Percentiles rank a stretch among this genome's conserved stretches.
Conservation (phyloP, 2,113 vertebrate species). For the Pseudonaja textilis region DNA sequence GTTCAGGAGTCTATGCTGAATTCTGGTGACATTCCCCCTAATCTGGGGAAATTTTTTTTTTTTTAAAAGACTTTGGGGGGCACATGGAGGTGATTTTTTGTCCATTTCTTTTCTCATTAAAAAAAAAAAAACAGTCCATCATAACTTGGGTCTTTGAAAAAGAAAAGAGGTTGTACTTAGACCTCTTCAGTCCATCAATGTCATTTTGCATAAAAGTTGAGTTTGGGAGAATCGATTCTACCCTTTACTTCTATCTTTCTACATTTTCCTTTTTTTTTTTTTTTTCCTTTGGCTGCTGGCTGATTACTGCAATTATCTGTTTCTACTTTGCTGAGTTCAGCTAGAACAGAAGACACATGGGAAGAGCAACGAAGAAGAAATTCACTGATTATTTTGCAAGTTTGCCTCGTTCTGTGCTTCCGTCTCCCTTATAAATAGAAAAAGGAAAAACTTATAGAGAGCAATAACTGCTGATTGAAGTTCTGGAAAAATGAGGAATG, state of each 20-base stretch:
- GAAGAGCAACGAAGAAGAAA: not conserved
- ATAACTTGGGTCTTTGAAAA: not conserved
- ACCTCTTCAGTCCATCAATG: not conserved
- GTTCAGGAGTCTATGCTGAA: not conserved
- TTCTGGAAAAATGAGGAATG: not conserved
- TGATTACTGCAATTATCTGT: not conserved
- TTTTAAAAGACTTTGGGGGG: not conserved
- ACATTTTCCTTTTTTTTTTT: not conserved
- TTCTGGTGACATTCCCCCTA: not conserved
- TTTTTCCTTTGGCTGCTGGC: not conserved
- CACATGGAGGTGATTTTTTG: not conserved
- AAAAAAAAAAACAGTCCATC: not conserved
- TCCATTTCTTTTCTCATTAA: not conserved
- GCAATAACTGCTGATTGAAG: constrained; percentile 3
- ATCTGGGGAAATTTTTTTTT: not conserved
- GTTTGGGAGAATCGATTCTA: not conserved
- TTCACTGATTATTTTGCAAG: not conserved
- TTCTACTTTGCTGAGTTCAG: not conserved
- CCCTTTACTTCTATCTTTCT: not conserved
- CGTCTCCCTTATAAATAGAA: not conserved
- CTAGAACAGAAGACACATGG: not conserved
- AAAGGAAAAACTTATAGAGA: not conserved
- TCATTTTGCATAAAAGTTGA: not conserved
- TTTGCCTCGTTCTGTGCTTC: not conserved
- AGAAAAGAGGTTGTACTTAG: not conserved